Percentiles rank a stretch among this genome's conserved stretches.
These are phyloP conservation scores for Melanophora roralis DNA, from an alignment of 2,888 invertebrate species.

Conservation along the genomic window DNA sequence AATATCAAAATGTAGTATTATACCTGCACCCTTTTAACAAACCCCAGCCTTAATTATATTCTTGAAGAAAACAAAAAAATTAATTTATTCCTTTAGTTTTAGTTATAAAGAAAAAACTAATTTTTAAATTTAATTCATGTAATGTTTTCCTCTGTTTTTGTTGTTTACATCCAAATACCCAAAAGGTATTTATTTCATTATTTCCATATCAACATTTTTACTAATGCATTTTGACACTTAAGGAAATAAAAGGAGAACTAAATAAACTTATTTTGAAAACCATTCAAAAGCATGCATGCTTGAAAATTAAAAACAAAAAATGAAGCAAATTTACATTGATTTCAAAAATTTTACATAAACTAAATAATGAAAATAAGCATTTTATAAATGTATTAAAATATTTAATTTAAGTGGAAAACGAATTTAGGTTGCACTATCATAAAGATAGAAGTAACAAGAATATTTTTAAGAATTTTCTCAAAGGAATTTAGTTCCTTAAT, in stretches of 20 bases:
- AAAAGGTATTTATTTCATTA: constrained; percentile 60
- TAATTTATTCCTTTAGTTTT: constrained; percentile 26
- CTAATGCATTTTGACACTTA: constrained; percentile 59
- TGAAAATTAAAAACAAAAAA: constrained; percentile 13
- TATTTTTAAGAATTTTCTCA: too few relatives aligned
- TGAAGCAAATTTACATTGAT: constrained; percentile 56
- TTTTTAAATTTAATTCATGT: constrained; percentile 51
- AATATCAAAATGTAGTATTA: too few relatives aligned
- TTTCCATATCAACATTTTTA: constrained; percentile 43
- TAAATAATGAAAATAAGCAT: background rate
- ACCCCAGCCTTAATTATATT: too few relatives aligned
- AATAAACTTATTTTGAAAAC: constrained; percentile 55
- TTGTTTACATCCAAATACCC: constrained; percentile 6
- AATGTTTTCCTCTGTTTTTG: constrained; percentile 13
- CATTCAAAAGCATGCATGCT: constrained; percentile 55
- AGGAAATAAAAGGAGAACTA: constrained; percentile 19
- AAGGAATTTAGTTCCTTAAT: too few relatives aligned
- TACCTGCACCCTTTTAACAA: too few relatives aligned
- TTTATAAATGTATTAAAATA: background rate
- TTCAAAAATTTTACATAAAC: constrained; percentile 48
- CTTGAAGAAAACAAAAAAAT: too few relatives aligned
- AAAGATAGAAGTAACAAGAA: too few relatives aligned
- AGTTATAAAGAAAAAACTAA: constrained; percentile 27
- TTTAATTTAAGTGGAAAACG: background rate
- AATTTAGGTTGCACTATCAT: background rate